phyloP scores from a whole-genome alignment of 2,888 invertebrate species.

The Platypus cylindrus region DNA sequence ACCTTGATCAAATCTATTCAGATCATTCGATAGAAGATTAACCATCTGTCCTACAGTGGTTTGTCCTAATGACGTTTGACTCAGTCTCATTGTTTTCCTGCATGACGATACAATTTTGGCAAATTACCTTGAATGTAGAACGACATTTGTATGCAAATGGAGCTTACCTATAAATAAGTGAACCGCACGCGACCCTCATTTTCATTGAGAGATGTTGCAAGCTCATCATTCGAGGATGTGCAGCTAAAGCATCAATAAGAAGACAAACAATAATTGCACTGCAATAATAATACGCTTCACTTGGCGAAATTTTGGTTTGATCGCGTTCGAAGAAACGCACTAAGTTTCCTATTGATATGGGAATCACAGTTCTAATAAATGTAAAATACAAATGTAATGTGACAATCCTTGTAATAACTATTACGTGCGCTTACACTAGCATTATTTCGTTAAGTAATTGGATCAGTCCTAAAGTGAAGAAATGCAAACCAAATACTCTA shows the following conservation, averaged over 20 bases:
- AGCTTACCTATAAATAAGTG: constrained; percentile 68
- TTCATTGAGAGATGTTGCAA: constrained; percentile 76
- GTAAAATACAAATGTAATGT: neutral
- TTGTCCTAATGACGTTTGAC: constrained; percentile 43
- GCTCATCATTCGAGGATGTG: constrained; percentile 80
- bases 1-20: constrained; percentile 73
- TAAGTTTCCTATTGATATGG: constrained; percentile 47
- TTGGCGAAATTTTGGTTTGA: constrained; percentile 23
- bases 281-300: constrained; percentile 65
- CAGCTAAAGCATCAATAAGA: constrained; percentile 24
- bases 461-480: constrained; percentile 25
- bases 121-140: neutral
- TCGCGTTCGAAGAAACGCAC: constrained; percentile 47
- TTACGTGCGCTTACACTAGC: constrained; percentile 26
- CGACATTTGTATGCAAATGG: no score
- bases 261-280: constrained; percentile 45
- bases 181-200: constrained; percentile 69
- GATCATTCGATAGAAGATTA: constrained; percentile 51
- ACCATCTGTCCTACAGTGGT: constrained; percentile 42
- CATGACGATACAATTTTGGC: constrained; percentile 5
- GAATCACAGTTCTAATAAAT: constrained; percentile 26
- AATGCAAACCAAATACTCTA: constrained; percentile 26
- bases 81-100: constrained; percentile 45
- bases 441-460: constrained; percentile 29
- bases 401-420: neutral